Evolutionary conservation across 2,797 vertebrate genomes (phyloP).

Genomic region (Anabacerthia variegaticeps): DNA sequence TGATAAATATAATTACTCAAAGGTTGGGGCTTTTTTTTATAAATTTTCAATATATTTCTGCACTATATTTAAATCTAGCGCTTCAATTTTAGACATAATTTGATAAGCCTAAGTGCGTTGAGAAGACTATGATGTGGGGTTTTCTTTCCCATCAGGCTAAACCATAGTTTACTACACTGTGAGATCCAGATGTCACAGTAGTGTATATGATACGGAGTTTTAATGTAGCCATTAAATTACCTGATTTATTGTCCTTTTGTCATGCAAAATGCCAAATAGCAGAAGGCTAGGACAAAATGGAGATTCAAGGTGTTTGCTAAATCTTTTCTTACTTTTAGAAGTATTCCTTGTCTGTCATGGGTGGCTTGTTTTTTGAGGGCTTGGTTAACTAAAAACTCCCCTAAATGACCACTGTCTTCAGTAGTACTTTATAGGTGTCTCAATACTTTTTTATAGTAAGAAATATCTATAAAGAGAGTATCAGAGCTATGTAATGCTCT

Average conservation of each 20-base stretch:
- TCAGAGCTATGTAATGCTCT: neutral
- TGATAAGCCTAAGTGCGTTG: neutral
- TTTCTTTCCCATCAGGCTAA: neutral
- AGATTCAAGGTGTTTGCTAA: constrained; percentile 63
- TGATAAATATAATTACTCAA: neutral
- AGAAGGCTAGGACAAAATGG: constrained; percentile 67
- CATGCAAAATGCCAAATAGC: constrained; percentile 45
- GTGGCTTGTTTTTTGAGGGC: constrained; percentile 34
- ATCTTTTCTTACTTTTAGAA: constrained; percentile 36
- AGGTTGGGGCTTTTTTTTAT: neutral
- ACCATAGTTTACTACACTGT: neutral
- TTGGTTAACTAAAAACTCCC: constrained; percentile 16
- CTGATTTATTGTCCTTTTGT: constrained; percentile 55
- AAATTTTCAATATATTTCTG: neutral
- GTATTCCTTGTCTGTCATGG: constrained; percentile 26
- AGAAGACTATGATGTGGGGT: neutral
- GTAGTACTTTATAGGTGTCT: constrained; percentile 38
- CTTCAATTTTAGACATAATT: neutral
- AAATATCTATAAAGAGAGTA: neutral
- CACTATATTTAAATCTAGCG: neutral
- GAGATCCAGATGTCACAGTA: neutral
- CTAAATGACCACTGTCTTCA: constrained; percentile 55
- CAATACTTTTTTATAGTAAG: neutral
- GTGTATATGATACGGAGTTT: neutral
- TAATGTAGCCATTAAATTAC: neutral